These are phyloP conservation scores for Sminthurides bifidus DNA, from an alignment of 1,140 invertebrate genomes.

Conservation along the genomic window DNA sequence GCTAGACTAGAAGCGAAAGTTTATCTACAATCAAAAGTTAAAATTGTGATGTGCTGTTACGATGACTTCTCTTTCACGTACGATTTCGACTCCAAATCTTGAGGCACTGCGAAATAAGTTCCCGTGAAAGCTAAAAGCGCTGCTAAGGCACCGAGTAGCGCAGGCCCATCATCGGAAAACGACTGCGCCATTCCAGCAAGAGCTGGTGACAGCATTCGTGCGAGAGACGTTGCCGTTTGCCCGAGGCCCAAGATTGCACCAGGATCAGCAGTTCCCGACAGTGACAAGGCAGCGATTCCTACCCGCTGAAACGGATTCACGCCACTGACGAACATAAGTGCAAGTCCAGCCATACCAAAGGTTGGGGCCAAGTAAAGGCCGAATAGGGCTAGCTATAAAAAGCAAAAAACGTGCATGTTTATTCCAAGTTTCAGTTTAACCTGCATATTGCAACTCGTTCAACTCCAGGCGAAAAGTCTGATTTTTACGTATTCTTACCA, in stretches of 20 bases:
- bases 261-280: slow-evolving; percentile 12
- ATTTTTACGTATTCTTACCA: slow-evolving; percentile 8
- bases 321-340: slow-evolving; percentile 19
- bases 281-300: slow-evolving; percentile 22
- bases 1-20: too few species aligned
- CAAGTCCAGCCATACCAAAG: slow-evolving; percentile 16
- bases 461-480: not conserved
- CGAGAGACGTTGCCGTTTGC: slow-evolving; percentile 24
- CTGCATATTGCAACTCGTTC: not conserved
- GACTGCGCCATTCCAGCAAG: slow-evolving; percentile 22
- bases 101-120: slow-evolving; percentile 5
- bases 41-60: too few species aligned
- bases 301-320: slow-evolving; percentile 27
- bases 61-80: slow-evolving; percentile 10
- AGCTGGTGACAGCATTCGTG: slow-evolving; percentile 25
- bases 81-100: not conserved
- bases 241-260: slow-evolving; percentile 27
- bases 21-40: too few species aligned
- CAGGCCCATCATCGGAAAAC: slow-evolving; percentile 25
- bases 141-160: slow-evolving; percentile 16
- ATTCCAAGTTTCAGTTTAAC: not conserved
- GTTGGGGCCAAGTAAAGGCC: slow-evolving; percentile 15
- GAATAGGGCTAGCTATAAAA: slow-evolving; percentile 19
- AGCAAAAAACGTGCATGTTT: not conserved
- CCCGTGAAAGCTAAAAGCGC: slow-evolving; percentile 12